phyloP scores from a whole-genome alignment of 2,888 invertebrate genomes.

The Cephus pulcher region DNA sequence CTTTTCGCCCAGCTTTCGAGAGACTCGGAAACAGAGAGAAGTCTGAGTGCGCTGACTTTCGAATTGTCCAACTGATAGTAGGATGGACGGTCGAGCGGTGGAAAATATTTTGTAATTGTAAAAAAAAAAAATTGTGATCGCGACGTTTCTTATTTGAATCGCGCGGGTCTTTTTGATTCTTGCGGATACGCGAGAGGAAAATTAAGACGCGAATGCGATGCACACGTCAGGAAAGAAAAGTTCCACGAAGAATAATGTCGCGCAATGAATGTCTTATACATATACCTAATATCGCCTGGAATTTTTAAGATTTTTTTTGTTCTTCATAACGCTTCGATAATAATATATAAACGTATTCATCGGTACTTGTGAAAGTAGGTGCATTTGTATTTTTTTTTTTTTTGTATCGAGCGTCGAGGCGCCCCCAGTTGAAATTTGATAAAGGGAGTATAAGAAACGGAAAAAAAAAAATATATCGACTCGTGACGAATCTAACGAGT shows the following conservation, averaged over 20 bases:
- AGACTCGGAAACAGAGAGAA: background rate
- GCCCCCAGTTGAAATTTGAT: background rate
- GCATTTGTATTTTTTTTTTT: background rate
- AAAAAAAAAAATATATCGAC: background rate
- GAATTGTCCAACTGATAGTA: background rate
- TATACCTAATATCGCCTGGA: constrained; percentile 31
- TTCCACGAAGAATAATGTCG: constrained; percentile 18
- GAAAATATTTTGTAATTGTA: constrained; percentile 44
- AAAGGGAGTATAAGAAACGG: background rate
- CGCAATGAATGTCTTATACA: constrained; percentile 33
- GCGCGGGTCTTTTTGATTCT: constrained; percentile 12
- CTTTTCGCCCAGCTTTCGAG: background rate
- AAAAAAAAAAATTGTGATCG: constrained; percentile 21
- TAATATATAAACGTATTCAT: constrained; percentile 12
- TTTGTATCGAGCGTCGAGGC: constrained; percentile 9
- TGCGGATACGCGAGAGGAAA: constrained; percentile 5
- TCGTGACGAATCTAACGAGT: background rate
- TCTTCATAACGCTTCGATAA: constrained; percentile 26
- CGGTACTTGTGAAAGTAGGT: constrained; percentile 9
- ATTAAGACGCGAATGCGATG: constrained; percentile 14
- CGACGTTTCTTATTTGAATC: constrained; percentile 10
- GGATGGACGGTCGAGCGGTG: constrained; percentile 6
- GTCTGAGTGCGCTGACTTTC: background rate
- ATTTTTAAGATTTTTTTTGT: constrained; percentile 39
- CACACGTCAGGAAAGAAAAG: constrained; percentile 19